phyloP scores from a whole-genome alignment of 2,888 invertebrate genomes.

The Aphodius sticticus region DNA sequence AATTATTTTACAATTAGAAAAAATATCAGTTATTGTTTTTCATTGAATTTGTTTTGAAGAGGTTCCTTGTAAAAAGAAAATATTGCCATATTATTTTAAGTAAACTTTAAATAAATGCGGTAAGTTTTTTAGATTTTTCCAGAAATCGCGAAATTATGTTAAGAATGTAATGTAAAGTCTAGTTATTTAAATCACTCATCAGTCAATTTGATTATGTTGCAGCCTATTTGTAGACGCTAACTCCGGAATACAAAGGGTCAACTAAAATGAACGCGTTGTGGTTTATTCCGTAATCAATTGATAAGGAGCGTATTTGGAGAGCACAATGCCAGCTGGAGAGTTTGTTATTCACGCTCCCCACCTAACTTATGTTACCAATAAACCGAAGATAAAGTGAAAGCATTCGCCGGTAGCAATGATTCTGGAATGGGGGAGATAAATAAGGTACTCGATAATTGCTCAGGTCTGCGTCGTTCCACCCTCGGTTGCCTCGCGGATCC shows the following conservation, averaged over 20 bases:
- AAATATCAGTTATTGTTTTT: too few species aligned
- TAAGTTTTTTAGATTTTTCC: too few species aligned
- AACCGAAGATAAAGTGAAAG: neutral
- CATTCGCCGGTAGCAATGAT: neutral
- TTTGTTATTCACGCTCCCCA: constrained; percentile 4
- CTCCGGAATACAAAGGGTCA: neutral
- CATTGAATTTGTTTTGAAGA: too few species aligned
- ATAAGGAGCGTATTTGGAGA: neutral
- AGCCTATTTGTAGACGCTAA: neutral
- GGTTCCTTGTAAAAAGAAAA: too few species aligned
- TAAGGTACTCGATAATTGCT: constrained; percentile 4
- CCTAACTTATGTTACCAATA: neutral
- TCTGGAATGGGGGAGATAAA: neutral
- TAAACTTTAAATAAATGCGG: too few species aligned
- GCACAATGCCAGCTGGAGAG: neutral
- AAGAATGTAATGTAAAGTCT: too few species aligned
- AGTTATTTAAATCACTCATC: too few species aligned
- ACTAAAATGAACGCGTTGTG: neutral
- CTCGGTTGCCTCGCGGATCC: neutral
- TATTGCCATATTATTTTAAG: too few species aligned
- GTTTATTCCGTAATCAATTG: neutral
- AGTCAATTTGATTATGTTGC: neutral
- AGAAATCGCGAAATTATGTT: too few species aligned
- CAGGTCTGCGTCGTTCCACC: neutral
- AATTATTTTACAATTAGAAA: too few species aligned